A percentile compares a stretch with the other conserved stretches of the same genome.
Conservation (phyloP, 2,888 invertebrate genomes). For the Sussaba pulchella region DNA sequence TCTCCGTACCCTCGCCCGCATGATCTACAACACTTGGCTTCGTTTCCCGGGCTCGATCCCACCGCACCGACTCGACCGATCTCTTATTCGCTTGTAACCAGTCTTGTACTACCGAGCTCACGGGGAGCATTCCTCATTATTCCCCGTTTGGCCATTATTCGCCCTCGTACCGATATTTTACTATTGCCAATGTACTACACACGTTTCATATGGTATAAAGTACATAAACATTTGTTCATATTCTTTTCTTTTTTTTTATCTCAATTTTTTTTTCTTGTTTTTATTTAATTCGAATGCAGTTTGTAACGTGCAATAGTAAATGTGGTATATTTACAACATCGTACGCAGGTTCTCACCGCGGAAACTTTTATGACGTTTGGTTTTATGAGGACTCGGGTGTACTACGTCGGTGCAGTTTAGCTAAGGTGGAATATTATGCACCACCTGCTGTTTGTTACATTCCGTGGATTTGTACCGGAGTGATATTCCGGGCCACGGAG, state of each 20-base stretch:
- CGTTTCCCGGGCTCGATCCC: slow-evolving; percentile 54
- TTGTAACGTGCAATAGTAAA: slow-evolving; percentile 36
- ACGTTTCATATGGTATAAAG: slow-evolving; percentile 8
- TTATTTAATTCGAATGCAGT: background rate
- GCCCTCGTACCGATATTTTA: slow-evolving; percentile 48
- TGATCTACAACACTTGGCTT: slow-evolving; percentile 48
- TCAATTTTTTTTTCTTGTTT: background rate
- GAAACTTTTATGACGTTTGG: slow-evolving; percentile 51
- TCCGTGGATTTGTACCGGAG: slow-evolving; percentile 18
- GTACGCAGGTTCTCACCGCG: slow-evolving; percentile 66
- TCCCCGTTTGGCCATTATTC: slow-evolving; percentile 49
- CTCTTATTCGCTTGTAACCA: slow-evolving; percentile 52
- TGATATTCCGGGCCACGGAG: slow-evolving; percentile 8
- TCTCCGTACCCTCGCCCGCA: slow-evolving; percentile 11
- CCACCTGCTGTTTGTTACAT: slow-evolving; percentile 65
- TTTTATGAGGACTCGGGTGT: slow-evolving; percentile 45
- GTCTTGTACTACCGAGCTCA: slow-evolving; percentile 45
- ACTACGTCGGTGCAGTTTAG: slow-evolving; percentile 41
- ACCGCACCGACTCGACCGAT: slow-evolving; percentile 49
- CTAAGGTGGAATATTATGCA: slow-evolving; percentile 59
- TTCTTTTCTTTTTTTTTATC: slow-evolving; percentile 3
- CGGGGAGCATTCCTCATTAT: slow-evolving; percentile 51
- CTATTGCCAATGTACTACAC: slow-evolving; percentile 48
- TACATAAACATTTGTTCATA: slow-evolving; percentile 26
- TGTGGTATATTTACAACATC: slow-evolving; percentile 43